Base-by-base conservation (phyloP, 1,140 invertebrate genomes). In the Trissolcus basalis region DNA sequence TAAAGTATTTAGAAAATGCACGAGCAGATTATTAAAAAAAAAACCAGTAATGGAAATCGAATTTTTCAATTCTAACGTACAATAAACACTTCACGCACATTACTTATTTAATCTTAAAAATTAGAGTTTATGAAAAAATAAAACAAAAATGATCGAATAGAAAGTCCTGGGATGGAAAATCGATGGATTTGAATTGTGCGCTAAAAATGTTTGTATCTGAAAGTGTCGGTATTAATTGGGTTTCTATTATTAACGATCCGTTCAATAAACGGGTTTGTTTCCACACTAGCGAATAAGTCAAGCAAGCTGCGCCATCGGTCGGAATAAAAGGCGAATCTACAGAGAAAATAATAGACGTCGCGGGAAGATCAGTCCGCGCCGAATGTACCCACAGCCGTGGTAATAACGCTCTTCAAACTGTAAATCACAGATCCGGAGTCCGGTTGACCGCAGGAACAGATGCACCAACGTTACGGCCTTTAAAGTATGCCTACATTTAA, bases 351-450 rank as follows among this genome's bases (percentile, higher is more conserved):
- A 59, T 55, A 43, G 35, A 49, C 53, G 51, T 44, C 76, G 73
- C 67, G 63, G 70, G 69, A 70, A 75, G 47, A 11, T 65, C 14
- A 43, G n/a, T 39, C 36, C 8, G 43, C n/a, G 36, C 0, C 51
- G 72, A 71, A 78, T 58, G 49, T 64, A 78, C 58, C 80, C 75
- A 80, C 80, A 27, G 19, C 19, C 19, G 80, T 80, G 81, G 76
- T 27, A 27, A 27, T 27, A 27, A 27, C 50, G n/a, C 13, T 1
- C 14, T 11, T 12, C 43, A 53, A 59, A 54, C 10, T 43, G 59
- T 63, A 32, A 8, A 35, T 59, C 51, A 45, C 33, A 8, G 58
- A 60, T 58, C 9, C 50, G 45, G 49, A 43, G 55, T 59, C 15
- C 68, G 78, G 75, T 74, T 82, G 77, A 81, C 59, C 35, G 55